Evolutionary conservation across 2,113 vertebrate species (phyloP).

Genomic region (Crypturellus undulatus): DNA sequence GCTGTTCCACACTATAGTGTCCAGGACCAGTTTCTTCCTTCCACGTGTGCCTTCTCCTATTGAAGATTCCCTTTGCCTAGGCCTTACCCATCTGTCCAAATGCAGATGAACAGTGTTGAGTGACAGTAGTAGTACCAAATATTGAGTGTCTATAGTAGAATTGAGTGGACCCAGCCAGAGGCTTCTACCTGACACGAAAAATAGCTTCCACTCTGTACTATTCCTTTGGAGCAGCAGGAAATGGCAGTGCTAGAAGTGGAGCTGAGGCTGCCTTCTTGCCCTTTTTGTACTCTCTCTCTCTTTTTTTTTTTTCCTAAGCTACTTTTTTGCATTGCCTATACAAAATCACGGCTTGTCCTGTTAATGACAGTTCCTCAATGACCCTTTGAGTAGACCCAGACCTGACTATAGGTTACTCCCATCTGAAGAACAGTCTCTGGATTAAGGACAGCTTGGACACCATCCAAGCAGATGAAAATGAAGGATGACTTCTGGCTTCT

Average conservation of each 20-base stretch:
- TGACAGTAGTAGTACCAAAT: too few relatives aligned
- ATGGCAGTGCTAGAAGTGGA: neutral
- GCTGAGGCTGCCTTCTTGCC: neutral
- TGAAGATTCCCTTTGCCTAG: neutral
- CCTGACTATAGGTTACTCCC: neutral
- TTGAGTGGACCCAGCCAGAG: neutral
- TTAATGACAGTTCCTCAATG: neutral
- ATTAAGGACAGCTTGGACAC: neutral
- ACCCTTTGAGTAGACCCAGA: neutral
- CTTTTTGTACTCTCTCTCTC: too few relatives aligned
- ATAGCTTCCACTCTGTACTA: neutral
- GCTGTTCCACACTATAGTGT: neutral
- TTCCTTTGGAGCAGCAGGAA: neutral
- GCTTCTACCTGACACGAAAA: neutral
- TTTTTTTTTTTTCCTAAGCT: too few relatives aligned
- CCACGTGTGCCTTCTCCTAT: neutral
- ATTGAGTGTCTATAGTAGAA: neutral
- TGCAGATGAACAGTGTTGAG: neutral
- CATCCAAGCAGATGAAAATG: neutral
- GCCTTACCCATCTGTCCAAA: neutral
- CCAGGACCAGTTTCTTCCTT: neutral
- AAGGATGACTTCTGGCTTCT: neutral
- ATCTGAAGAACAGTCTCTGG: neutral
- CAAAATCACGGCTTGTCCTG: neutral
- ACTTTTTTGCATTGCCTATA: too few relatives aligned